Percentiles rank a stretch among this genome's conserved stretches.
phyloP scores from a whole-genome alignment of 1,140 invertebrate species.

The Thalassaphorura encarpata region DNA sequence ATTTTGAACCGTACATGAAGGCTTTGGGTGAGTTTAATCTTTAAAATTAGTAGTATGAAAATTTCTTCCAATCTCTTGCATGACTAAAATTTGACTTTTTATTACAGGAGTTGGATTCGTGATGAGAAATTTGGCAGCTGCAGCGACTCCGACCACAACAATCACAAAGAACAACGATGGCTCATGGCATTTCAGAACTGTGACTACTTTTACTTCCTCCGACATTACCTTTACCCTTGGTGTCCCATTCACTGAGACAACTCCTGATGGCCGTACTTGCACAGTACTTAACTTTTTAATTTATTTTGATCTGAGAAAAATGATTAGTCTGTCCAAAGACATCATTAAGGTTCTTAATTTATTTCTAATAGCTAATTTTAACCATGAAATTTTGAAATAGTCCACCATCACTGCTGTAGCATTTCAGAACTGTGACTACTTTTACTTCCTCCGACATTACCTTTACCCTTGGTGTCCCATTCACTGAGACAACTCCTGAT shows the following conservation, averaged over 20 bases:
- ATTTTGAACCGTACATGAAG: slow-evolving; percentile 83
- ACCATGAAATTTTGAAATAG: too few relatives aligned
- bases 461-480: slow-evolving; percentile 66
- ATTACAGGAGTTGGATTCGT: slow-evolving; percentile 63
- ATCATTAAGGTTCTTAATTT: too few relatives aligned
- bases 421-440: slow-evolving; percentile 63
- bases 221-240: slow-evolving; percentile 61
- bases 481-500: slow-evolving; percentile 75
- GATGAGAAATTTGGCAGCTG: slow-evolving; percentile 57
- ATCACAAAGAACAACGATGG: slow-evolving; percentile 54
- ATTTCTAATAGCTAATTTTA: too few relatives aligned
- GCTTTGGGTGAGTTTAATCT: slow-evolving; percentile 55
- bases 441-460: slow-evolving; percentile 68
- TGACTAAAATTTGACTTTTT: slow-evolving; percentile 6
- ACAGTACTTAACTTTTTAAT: slow-evolving; percentile 45
- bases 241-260: slow-evolving; percentile 75
- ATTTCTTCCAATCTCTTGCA: too few relatives aligned
- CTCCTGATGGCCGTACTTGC: slow-evolving; percentile 70
- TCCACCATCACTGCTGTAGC: too few relatives aligned
- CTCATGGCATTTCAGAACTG: slow-evolving; percentile 59
- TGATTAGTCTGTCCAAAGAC: too few relatives aligned
- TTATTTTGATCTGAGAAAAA: too few relatives aligned
- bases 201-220: slow-evolving; percentile 72
- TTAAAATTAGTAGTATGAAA: too few relatives aligned
- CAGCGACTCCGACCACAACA: slow-evolving; percentile 58